Conservation (phyloP, 2,113 vertebrate genomes). For the Oncorhynchus keta region DNA sequence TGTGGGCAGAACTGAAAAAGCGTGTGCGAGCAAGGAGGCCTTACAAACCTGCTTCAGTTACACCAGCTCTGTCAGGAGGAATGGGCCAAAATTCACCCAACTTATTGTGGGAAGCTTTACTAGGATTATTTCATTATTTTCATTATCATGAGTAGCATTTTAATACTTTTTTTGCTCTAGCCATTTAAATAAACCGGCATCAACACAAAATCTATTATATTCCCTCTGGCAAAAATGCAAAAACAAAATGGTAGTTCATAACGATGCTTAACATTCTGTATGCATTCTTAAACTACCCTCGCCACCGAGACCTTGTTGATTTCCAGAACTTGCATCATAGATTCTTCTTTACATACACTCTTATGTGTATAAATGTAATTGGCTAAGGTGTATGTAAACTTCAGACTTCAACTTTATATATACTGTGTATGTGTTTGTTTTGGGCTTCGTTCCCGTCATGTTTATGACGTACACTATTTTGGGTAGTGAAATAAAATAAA, state of each 20-base stretch:
- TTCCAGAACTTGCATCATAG: background rate
- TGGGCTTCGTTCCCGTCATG: too few relatives aligned
- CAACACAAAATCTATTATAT: constrained; percentile 58
- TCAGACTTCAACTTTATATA: too few relatives aligned
- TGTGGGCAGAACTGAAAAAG: too few relatives aligned
- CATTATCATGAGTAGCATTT: constrained; percentile 67
- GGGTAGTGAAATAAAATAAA: too few relatives aligned
- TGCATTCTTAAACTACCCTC: constrained; percentile 22
- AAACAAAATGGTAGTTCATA: constrained; percentile 60
- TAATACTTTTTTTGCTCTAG: constrained; percentile 34
- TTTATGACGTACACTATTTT: too few relatives aligned
- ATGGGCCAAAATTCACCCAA: too few relatives aligned
- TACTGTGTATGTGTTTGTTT: too few relatives aligned
- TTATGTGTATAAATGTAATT: background rate
- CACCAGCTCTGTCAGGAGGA: too few relatives aligned
- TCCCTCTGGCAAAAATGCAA: constrained; percentile 45
- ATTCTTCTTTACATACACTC: background rate
- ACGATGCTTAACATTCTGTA: constrained; percentile 32
- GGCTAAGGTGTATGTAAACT: too few relatives aligned
- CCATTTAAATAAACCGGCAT: constrained; percentile 63
- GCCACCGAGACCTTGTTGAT: constrained; percentile 39
- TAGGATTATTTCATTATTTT: constrained; percentile 60
- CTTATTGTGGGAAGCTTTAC: too few relatives aligned
- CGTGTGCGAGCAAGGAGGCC: too few relatives aligned
- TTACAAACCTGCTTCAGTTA: too few relatives aligned